A percentile compares a stretch with the other conserved stretches of the same genome.
These are phyloP conservation scores for Hydrocynus forskahlii DNA, from an alignment of 2,797 vertebrate species.

Conservation along the genomic window DNA sequence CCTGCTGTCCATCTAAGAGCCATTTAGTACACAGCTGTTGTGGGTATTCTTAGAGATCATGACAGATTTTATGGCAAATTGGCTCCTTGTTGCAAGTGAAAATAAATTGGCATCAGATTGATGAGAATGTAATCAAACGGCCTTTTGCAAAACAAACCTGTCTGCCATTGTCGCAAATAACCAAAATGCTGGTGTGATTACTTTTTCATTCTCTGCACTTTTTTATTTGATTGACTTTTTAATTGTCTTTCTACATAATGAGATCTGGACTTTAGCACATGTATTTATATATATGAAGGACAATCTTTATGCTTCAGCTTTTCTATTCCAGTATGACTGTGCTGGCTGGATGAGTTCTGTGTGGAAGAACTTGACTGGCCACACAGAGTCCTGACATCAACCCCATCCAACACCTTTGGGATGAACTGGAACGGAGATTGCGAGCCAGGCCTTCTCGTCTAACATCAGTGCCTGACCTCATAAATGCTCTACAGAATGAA, in stretches of 20 bases:
- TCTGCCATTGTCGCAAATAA: background rate
- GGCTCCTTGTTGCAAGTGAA: slow-evolving; percentile 42
- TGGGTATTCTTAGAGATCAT: slow-evolving; percentile 52
- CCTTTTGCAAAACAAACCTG: slow-evolving; percentile 32
- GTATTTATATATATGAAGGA: no score
- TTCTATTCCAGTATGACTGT: no score
- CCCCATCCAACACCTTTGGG: no score
- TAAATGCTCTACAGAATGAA: no score
- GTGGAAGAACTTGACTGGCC: no score
- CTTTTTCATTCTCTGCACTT: slow-evolving; percentile 1
- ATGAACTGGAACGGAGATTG: no score
- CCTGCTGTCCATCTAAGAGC: slow-evolving; percentile 51
- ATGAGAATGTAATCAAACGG: slow-evolving; percentile 41
- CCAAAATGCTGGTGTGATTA: slow-evolving; percentile 20
- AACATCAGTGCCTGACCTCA: no score
- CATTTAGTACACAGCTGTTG: slow-evolving; percentile 55
- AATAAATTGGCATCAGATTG: slow-evolving; percentile 39
- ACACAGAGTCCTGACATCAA: no score
- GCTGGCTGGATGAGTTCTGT: no score
- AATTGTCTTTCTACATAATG: background rate
- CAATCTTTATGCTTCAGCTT: no score
- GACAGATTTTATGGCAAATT: slow-evolving; percentile 54
- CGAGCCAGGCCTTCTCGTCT: no score
- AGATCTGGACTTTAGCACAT: background rate
- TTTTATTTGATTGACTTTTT: slow-evolving; percentile 6